Evolutionary conservation across 2,888 invertebrate species (phyloP).

Genomic region (Achlya flavicornis): DNA sequence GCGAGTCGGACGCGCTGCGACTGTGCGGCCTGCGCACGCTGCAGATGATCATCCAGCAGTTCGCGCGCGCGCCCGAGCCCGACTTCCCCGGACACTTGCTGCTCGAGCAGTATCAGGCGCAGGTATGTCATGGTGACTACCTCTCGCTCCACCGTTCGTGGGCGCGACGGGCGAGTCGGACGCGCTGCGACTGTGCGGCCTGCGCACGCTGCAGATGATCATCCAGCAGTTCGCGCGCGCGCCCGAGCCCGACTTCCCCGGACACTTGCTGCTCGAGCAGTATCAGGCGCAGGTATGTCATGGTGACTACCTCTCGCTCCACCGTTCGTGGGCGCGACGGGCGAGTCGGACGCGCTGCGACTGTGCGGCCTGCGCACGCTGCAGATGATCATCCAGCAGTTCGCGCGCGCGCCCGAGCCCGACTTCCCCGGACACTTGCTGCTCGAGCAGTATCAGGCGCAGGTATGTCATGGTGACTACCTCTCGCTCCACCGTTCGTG

Average conservation of each 20-base stretch:
- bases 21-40: conserved; percentile 94
- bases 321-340: conserved; percentile 99
- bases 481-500: conserved; percentile 98
- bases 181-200: conserved; percentile 94
- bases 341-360: conserved; percentile 96
- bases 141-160: conserved; percentile 98
- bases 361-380: conserved; percentile 94
- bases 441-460: conserved; percentile 98
- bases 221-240: conserved; percentile 95
- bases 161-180: conserved; percentile 99
- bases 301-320: conserved; percentile 94
- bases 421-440: conserved; percentile 98
- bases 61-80: conserved; percentile 96
- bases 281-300: conserved; percentile 94
- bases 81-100: conserved; percentile 98
- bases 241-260: conserved; percentile 98
- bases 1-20: conserved; percentile 96
- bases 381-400: conserved; percentile 94
- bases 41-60: conserved; percentile 94
- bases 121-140: conserved; percentile 88
- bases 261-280: conserved; percentile 96
- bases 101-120: conserved; percentile 98
- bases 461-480: conserved; percentile 88
- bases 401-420: conserved; percentile 96
- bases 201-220: conserved; percentile 94